Conservation (phyloP, 2,113 vertebrate species). For the Sprattus sprattus region DNA sequence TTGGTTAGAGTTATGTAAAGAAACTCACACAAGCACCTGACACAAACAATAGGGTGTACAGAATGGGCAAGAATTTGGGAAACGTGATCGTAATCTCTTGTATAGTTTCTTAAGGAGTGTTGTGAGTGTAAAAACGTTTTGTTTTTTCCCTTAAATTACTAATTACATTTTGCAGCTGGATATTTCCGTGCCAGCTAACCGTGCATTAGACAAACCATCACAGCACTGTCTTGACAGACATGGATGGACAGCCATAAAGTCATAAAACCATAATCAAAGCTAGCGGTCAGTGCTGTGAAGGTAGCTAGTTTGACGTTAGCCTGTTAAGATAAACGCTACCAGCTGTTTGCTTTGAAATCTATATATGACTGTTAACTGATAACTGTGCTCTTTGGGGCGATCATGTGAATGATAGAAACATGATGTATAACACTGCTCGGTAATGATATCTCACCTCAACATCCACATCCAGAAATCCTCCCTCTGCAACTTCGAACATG, state of each 20-base stretch:
- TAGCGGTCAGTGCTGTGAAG: neutral
- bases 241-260: neutral
- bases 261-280: neutral
- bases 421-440: neutral
- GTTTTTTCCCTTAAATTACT: neutral
- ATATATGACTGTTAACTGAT: too few species aligned
- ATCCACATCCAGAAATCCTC: slow-evolving; percentile 97
- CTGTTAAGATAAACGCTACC: neutral
- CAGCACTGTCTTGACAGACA: neutral
- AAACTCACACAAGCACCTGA: neutral
- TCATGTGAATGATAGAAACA: neutral
- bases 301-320: neutral
- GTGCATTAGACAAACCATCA: neutral
- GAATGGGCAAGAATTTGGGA: neutral
- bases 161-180: neutral
- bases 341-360: neutral
- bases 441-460: slow-evolving; percentile 80
- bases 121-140: neutral
- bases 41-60: neutral
- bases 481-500: slow-evolving; percentile 96
- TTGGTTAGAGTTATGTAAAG: neutral
- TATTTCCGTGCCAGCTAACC: neutral
- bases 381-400: neutral
- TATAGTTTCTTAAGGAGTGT: neutral
- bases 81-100: neutral